phyloP scores from a whole-genome alignment of 1,140 invertebrate genomes.

The Zaprionus camerounensis region DNA sequence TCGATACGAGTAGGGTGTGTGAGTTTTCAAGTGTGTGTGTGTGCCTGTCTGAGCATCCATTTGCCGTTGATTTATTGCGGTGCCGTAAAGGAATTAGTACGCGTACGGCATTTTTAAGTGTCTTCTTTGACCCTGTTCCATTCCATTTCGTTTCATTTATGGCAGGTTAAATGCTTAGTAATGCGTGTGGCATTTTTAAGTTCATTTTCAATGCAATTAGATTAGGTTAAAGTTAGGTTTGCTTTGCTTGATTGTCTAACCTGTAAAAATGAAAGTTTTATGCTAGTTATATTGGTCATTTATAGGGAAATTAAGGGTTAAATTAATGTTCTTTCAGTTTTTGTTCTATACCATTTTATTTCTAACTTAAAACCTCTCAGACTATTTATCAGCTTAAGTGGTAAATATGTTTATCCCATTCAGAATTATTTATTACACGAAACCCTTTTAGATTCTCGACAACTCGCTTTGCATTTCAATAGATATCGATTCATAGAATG shows the following conservation, averaged over 20 bases:
- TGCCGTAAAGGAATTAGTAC: constrained; percentile 39
- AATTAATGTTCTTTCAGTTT: background rate
- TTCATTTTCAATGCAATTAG: constrained; percentile 5
- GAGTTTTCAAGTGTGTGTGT: constrained; percentile 1
- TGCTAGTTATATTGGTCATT: background rate
- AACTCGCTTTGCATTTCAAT: constrained; percentile 20
- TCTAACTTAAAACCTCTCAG: background rate
- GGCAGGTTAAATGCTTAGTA: constrained; percentile 4
- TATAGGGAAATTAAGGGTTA: background rate
- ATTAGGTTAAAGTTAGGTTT: background rate
- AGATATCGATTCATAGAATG: background rate
- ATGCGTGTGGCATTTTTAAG: constrained; percentile 7
- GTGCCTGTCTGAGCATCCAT: constrained; percentile 33
- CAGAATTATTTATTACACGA: constrained; percentile 3
- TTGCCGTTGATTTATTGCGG: constrained; percentile 45
- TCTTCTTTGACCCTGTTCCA: constrained; percentile 4
- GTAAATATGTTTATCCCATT: constrained; percentile 7
- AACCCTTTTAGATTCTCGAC: constrained; percentile 3
- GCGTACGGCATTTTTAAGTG: constrained; percentile 41
- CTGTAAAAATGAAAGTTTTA: background rate
- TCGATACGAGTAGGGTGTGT: background rate
- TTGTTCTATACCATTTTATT: background rate
- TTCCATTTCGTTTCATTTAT: constrained; percentile 10
- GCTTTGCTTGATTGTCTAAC: background rate
- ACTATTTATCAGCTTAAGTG: constrained; percentile 14